phyloP scores from a whole-genome alignment of 2,113 vertebrate species.

The Trogon surrucura region DNA sequence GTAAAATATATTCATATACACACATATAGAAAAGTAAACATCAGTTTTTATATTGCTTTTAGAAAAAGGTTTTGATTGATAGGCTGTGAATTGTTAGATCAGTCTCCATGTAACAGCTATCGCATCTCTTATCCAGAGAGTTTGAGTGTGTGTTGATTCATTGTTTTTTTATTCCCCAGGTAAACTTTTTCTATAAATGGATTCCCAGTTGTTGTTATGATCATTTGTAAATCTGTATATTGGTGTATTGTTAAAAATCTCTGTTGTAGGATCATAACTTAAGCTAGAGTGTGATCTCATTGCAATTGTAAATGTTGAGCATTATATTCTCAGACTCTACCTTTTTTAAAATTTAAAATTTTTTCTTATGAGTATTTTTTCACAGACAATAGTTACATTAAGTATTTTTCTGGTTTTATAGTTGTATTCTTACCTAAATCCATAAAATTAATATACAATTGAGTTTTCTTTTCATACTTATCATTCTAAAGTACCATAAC shows the following conservation, averaged over 20 bases:
- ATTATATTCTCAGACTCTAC: not conserved
- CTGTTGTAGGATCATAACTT: fast-evolving
- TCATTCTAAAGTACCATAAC: not conserved
- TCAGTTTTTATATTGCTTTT: not conserved
- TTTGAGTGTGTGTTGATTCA: not conserved
- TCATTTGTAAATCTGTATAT: not conserved
- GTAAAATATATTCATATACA: no score
- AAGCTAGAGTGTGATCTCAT: not conserved
- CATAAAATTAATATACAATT: not conserved
- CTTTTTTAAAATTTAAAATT: not conserved
- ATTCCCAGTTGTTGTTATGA: not conserved
- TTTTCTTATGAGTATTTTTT: not conserved
- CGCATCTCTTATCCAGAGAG: not conserved
- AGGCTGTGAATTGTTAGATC: not conserved
- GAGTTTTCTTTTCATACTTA: not conserved
- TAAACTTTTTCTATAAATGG: not conserved
- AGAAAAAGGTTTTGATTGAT: not conserved
- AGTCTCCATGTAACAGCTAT: not conserved
- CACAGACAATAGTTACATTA: fast-evolving
- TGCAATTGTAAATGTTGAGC: not conserved
- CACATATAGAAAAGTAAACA: not conserved
- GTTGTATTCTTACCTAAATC: not conserved
- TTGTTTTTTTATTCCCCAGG: not conserved
- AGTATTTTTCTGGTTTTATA: not conserved
- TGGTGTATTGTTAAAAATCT: not conserved